Conservation (phyloP, 2,113 vertebrate species). For the Spilogale gracilis region DNA sequence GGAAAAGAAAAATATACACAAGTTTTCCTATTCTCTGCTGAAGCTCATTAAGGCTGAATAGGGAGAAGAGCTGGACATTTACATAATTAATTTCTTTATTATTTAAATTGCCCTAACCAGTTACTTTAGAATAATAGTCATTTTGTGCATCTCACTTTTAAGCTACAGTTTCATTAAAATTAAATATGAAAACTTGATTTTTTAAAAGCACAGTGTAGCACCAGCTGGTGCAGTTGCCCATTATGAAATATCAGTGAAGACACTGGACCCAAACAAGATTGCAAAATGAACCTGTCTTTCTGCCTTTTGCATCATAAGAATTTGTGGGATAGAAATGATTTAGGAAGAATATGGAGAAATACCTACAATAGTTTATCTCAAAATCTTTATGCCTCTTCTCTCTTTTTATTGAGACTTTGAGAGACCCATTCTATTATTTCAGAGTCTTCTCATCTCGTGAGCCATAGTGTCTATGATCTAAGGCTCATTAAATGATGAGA, state of each 20-base stretch:
- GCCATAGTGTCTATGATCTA: not conserved
- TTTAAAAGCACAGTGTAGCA: not conserved
- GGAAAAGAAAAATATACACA: not conserved
- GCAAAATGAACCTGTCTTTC: not conserved
- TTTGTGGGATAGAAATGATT: not conserved
- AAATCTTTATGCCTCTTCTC: not conserved
- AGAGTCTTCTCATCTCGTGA: not conserved
- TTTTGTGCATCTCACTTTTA: not conserved
- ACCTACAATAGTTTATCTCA: not conserved
- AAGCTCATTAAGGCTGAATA: constrained; percentile 50
- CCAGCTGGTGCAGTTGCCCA: not conserved
- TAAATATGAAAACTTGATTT: constrained; percentile 49
- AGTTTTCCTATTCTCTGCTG: not conserved
- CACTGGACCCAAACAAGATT: not conserved
- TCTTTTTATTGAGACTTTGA: not conserved
- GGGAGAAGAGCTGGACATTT: constrained; percentile 34
- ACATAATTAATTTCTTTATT: constrained; percentile 64
- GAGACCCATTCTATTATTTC: not conserved
- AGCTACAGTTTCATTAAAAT: not conserved
- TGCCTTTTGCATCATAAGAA: not conserved
- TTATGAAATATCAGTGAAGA: constrained; percentile 28
- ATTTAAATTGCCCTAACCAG: constrained; percentile 49
- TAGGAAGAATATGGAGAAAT: not conserved
- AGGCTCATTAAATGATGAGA: not conserved
- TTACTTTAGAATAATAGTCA: constrained; percentile 35